Base-by-base conservation (phyloP, 2,113 vertebrate genomes). In the Rallus limicola region DNA sequence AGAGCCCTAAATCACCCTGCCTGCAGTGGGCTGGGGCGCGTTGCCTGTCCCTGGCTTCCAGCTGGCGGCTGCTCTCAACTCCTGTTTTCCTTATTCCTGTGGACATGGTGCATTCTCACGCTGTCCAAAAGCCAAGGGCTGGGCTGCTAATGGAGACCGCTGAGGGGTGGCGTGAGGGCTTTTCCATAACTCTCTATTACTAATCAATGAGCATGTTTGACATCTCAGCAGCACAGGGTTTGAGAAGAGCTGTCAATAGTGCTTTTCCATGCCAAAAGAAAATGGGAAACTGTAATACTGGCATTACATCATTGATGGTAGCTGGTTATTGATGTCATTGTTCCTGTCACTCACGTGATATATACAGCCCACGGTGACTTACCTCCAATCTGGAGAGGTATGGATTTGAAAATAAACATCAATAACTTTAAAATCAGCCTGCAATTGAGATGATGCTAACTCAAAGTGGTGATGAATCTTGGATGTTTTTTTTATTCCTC, bases 371-470 rank as follows among this genome's bases (percentile, higher is more conserved):
- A 1, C 46, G 13, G 64, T n/a, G 82, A 67, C 56, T 88, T 81
- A 34, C 34, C 53, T 78, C 80, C 53, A 58, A 29, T 68, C 86
- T 48, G 18, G 1, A 53, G 34, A 83, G 90, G 34, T 50, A 44
- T 38, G 62, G 83, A 38, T 81, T 81, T 52, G 68, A 94, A 93
- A 93, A 94, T 88, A 92, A 76, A n/a, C 77, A 88, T 68, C 85
- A 38, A 52, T 64, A 90, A 26, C 53, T 92, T 71, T 13, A 71
- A 75, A 94, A 83, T 53, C 92, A 34, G 18, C 2, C 4, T 3
- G 24, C 25, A 38, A 5, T 6, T 46, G 82, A 68, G 77, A 64
- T 3, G 16, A 64, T 72, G 64, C 16, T 56, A 75, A 48, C 72
- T 65, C 72, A 17, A n/a, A 75, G 50, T 3, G 34, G 53, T 52